These are phyloP conservation scores for Thryonomys swinderianus DNA, from an alignment of 2,113 vertebrate species.

Conservation along the genomic window DNA sequence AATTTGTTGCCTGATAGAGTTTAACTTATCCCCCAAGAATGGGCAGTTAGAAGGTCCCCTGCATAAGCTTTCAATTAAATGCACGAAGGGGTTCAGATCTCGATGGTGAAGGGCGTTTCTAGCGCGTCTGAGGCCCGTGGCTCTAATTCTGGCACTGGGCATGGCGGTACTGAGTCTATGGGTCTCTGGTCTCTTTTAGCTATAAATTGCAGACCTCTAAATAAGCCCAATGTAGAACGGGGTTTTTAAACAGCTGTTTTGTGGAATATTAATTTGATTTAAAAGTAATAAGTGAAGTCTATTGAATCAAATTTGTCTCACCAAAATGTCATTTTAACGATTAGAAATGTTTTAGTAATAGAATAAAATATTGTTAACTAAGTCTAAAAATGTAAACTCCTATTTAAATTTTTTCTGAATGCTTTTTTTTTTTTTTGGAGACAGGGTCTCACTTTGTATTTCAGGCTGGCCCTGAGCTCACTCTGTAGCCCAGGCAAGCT, in stretches of 20 bases:
- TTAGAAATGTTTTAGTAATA: not conserved
- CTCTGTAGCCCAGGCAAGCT: too few species aligned
- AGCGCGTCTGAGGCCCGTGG: not conserved
- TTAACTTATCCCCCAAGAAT: not conserved
- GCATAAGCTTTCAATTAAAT: not conserved
- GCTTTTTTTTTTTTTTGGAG: too few species aligned
- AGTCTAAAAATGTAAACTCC: not conserved
- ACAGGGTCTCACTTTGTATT: too few species aligned
- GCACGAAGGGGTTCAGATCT: not conserved
- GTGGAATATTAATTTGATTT: not conserved
- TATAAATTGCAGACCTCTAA: not conserved
- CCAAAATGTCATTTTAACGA: not conserved
- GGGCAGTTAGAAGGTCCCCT: not conserved
- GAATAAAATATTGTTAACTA: not conserved
- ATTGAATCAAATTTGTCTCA: not conserved
- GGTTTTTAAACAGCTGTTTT: not conserved
- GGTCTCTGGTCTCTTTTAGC: not conserved
- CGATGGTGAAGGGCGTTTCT: not conserved
- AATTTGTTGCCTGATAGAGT: not conserved
- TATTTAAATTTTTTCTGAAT: not conserved
- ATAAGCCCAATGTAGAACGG: not conserved
- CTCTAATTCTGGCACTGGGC: not conserved
- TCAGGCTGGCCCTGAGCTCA: too few species aligned
- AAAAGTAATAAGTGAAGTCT: not conserved
- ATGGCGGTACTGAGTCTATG: fast-evolving